Conservation (phyloP, 2,113 vertebrate species). For the Rhea americana region DNA sequence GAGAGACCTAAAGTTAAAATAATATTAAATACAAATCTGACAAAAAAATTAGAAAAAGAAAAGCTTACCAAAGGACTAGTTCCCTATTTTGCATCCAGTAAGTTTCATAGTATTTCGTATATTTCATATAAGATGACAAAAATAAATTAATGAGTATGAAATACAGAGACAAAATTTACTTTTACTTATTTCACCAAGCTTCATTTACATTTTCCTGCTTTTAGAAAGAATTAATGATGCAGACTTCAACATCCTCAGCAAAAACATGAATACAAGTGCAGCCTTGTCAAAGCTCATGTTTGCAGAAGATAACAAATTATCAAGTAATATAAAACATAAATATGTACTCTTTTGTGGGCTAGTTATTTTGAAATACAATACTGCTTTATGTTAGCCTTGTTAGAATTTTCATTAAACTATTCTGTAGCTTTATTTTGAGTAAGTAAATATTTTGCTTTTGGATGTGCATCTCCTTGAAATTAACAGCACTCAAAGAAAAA, state of each 20-base stretch:
- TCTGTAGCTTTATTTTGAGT: background rate
- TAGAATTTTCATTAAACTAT: background rate
- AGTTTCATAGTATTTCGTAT: background rate
- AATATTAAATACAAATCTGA: background rate
- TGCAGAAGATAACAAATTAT: background rate
- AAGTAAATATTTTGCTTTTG: background rate
- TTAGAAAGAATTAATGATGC: background rate
- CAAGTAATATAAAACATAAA: background rate
- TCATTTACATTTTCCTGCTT: background rate
- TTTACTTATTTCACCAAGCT: background rate
- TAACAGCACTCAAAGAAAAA: background rate
- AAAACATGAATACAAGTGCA: background rate
- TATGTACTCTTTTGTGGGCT: too few species aligned
- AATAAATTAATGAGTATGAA: background rate
- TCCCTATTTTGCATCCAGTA: background rate
- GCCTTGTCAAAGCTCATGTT: background rate
- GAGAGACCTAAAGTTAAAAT: background rate
- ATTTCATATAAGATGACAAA: background rate
- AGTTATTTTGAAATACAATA: background rate
- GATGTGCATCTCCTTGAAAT: background rate
- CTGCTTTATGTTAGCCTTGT: background rate
- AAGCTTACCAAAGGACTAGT: background rate
- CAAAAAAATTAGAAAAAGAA: background rate
- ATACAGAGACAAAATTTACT: background rate
- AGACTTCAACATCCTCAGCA: background rate